phyloP scores from a whole-genome alignment of 2,888 invertebrate species.

The Patella pellucida region DNA sequence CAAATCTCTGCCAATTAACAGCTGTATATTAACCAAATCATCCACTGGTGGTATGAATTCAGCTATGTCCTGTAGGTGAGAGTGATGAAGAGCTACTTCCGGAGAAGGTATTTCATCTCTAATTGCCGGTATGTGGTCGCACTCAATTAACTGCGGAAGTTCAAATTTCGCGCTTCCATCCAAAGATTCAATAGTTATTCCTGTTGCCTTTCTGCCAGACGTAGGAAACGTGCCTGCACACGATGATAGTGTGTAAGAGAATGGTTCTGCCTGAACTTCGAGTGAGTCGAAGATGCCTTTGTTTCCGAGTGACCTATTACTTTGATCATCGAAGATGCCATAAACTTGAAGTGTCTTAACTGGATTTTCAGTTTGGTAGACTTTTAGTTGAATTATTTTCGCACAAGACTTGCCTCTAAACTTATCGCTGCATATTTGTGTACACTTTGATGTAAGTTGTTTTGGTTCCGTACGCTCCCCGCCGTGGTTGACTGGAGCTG shows the following conservation, averaged over 20 bases:
- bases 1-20: constrained; percentile 35
- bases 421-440: background rate
- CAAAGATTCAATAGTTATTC: background rate
- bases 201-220: background rate
- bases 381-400: background rate
- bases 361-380: background rate
- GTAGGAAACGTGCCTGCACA: background rate
- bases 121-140: background rate
- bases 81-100: constrained; percentile 23
- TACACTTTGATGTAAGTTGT: background rate
- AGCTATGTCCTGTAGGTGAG: constrained; percentile 31
- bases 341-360: background rate
- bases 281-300: background rate
- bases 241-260: background rate
- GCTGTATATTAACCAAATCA: constrained; percentile 20
- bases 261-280: background rate
- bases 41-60: constrained; percentile 31
- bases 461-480: background rate
- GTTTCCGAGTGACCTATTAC: background rate
- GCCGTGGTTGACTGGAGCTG: background rate
- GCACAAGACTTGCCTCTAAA: background rate
- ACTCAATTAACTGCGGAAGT: background rate
- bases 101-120: background rate
- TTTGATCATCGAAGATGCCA: background rate
- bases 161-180: background rate